Base-by-base conservation (phyloP, 2,797 vertebrate species). In the Megaceryle alcyon region DNA sequence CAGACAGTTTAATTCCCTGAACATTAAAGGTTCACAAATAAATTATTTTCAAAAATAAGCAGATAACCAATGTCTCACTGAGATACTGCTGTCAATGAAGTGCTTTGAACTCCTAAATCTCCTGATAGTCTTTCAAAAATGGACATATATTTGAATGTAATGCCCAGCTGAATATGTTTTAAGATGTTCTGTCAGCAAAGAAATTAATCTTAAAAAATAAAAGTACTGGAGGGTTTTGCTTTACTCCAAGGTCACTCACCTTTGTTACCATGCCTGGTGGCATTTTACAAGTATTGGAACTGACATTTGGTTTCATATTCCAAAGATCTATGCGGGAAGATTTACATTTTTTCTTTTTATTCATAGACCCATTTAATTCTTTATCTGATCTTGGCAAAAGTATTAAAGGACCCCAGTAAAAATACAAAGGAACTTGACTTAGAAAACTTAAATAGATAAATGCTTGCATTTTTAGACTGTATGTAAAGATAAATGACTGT, bases 381-480 rank as follows among this genome's bases (percentile, higher is more conserved):
- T 80, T 41, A 78, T 83, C 71, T 78, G 14, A 71, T 86, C 37
- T 71, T 57, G 44, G 20, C 22, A 71, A 65, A 89, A 64, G 39
- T 49, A 85, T 53, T 80, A 37, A 89, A 22, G 35, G 31, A 75
- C 6, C 5, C 28, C 20, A 61, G 53, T 15, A 78, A 56, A 71
- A 87, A 31, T 25, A 80, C 41, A 48, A 59, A 80, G 48, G 29
- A 14, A 57, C 76, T 89, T 71, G 76, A 83, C 91, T 94, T 86
- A 73, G 64, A 80, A 92, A 85, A 66, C 18, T 49, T 44, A 51
- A 60, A 54, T 41, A 77, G 71, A 82, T 82, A 86, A 81, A 83
- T 61, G 64, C 19, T 78, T 91, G 20, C 80, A 78, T 86, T 96
- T 90, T 92, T 83, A 92, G 69, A 53, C 60, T 53, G 23, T 17